Conservation (phyloP, 1,140 invertebrate genomes). For the Phortica variegata region DNA sequence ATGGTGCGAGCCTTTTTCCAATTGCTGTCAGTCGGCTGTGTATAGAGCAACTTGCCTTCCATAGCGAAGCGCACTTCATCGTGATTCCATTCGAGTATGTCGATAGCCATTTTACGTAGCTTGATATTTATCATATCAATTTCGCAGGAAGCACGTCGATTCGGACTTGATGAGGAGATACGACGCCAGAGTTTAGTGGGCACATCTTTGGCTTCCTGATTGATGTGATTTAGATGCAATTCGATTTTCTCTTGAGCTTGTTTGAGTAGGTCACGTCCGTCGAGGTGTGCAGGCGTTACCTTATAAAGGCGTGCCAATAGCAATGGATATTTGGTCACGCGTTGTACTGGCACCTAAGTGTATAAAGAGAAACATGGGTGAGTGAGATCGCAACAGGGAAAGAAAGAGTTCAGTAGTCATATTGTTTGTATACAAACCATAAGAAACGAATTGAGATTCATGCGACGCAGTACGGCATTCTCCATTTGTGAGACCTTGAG, state of each 20-base stretch:
- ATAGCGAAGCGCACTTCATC: conserved; percentile 84
- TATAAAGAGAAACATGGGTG: too few species aligned
- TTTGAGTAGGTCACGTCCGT: conserved; percentile 73
- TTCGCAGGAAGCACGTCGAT: conserved; percentile 70
- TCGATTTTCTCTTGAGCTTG: conserved; percentile 91
- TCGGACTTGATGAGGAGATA: conserved; percentile 76
- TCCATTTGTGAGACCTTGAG: conserved; percentile 95
- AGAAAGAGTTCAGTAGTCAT: background rate
- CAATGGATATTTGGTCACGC: conserved; percentile 91
- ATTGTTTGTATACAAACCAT: conserved; percentile 68
- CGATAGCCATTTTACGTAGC: conserved; percentile 87
- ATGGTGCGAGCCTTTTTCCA: conserved; percentile 84
- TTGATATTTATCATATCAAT: conserved; percentile 85
- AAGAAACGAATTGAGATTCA: conserved; percentile 96
- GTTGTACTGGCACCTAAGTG: conserved; percentile 77
- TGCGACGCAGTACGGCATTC: conserved; percentile 85
- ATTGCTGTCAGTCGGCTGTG: conserved; percentile 85
- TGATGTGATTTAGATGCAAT: conserved; percentile 91
- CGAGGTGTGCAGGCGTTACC: conserved; percentile 81
- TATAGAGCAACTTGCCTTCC: conserved; percentile 82
- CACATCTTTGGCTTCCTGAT: conserved; percentile 88
- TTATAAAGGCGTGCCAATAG: conserved; percentile 86
- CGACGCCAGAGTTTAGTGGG: conserved; percentile 86
- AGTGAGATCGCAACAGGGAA: background rate
- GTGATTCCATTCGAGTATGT: conserved; percentile 89